Evolutionary conservation across 1,140 invertebrate genomes (phyloP).

Genomic region (Drosophila repleta): DNA sequence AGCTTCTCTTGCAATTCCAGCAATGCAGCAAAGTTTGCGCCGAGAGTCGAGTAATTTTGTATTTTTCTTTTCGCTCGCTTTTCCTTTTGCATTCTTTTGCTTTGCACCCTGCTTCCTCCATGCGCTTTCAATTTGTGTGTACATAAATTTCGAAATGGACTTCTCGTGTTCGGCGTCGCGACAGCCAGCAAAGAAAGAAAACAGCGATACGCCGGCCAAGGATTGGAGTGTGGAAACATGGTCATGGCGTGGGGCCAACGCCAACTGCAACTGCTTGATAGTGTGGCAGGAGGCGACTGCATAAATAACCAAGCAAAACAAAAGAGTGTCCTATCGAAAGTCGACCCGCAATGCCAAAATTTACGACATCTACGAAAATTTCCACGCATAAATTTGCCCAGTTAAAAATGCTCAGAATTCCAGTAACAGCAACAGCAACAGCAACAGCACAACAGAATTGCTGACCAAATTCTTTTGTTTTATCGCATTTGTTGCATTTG

Average conservation of each 20-base stretch:
- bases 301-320: slow-evolving; percentile 66
- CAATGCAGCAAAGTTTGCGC: slow-evolving; percentile 60
- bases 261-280: slow-evolving; percentile 50
- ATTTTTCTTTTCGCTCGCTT: slow-evolving; percentile 22
- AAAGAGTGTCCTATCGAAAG: slow-evolving; percentile 64
- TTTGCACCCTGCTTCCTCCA: slow-evolving; percentile 42
- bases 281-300: slow-evolving; percentile 60
- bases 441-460: slow-evolving; percentile 38
- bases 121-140: slow-evolving; percentile 78
- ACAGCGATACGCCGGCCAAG: slow-evolving; percentile 22
- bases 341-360: slow-evolving; percentile 48
- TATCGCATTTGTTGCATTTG: slow-evolving; percentile 34
- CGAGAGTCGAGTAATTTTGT: slow-evolving; percentile 44
- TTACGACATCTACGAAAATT: slow-evolving; percentile 44
- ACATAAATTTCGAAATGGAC: slow-evolving; percentile 81
- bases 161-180: slow-evolving; percentile 67
- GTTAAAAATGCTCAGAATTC: slow-evolving; percentile 25
- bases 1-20: slow-evolving; percentile 49
- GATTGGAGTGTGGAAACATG: slow-evolving; percentile 71
- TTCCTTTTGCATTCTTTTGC: slow-evolving; percentile 20
- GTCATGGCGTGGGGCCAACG: slow-evolving; percentile 48
- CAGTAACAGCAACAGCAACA: slow-evolving; percentile 31
- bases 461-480: slow-evolving; percentile 44
- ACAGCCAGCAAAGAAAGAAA: slow-evolving; percentile 25
- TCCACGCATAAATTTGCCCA: slow-evolving; percentile 52